Evolutionary conservation across 37 sponge, comb jelly and placozoan species (phyloP), one percentile per base, ranked within the genome.

Genomic region (Lycopodina hypogea): DNA sequence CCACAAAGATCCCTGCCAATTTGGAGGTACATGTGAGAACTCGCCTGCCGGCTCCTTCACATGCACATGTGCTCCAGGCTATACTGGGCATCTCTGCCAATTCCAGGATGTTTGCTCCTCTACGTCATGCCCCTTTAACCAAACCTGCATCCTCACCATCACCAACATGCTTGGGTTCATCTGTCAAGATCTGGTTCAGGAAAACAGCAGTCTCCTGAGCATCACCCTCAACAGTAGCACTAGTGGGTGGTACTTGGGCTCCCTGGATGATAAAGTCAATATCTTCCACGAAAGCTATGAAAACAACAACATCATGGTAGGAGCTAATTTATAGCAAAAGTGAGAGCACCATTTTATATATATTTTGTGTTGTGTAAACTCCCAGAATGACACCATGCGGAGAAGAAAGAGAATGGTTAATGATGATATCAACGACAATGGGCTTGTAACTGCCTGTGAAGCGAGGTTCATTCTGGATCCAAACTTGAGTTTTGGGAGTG

Each of bases 11-110:
- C 90, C 86, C 4, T 90, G 90, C 41, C 81, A 55, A 41, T 81
- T 62, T 64, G 82, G 73, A 7, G 86, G 90, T 3, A 68, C 53
- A 26, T 92, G 93, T 69, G 77, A 74, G 22, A 80, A 80, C 59
- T 84, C 78, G 0, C 42, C 38, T 42, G 15, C 34, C 2, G 89
- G 88, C 40, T 76, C 80, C 42, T 92, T 87, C 78, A 35, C 32
- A 1, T 92, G 93, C 41, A 0, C 58, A 12, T 92, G 93, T 78
- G 35, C 70, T 18, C 64, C 69, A 15, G 82, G 70, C 18, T 60
- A 21, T 55, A 72, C 68, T 65, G 93, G 93, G 0, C 73, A 76
- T 50, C 57, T 77, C 65, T 90, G 90, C 48, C 81, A 81, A 61
- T 85, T 77, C 60, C 36, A 29, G 3, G 56, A 22, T 50, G 77